Evolutionary conservation across 2,113 vertebrate genomes (phyloP).

Genomic region (Erpornis zantholeuca): DNA sequence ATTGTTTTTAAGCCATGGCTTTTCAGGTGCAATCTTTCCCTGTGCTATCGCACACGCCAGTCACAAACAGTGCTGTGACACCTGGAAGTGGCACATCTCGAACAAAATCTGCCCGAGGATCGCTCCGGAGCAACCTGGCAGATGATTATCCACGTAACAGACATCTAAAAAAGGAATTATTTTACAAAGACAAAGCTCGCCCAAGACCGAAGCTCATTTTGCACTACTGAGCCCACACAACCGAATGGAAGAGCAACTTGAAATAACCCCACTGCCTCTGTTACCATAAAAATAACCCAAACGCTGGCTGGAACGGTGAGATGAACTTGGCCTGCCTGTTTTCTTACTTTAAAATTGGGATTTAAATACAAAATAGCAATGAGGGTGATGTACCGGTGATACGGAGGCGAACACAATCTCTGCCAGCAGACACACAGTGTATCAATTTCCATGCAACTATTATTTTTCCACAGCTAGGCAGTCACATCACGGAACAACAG

Average conservation of each 20-base stretch:
- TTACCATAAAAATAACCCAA: background rate
- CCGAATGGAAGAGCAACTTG: background rate
- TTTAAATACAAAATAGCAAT: background rate
- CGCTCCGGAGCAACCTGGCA: background rate
- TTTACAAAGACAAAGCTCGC: background rate
- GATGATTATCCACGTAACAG: rapidly evolving
- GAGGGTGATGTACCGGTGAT: rapidly evolving
- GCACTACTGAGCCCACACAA: background rate
- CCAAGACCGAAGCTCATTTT: background rate
- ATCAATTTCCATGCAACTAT: background rate
- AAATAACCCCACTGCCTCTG: background rate
- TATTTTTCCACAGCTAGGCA: background rate
- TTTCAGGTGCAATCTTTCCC: background rate
- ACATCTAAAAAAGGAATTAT: background rate
- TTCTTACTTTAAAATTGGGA: background rate
- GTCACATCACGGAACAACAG: background rate
- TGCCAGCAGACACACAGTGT: background rate
- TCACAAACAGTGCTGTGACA: background rate
- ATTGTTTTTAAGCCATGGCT: background rate
- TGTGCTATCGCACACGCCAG: background rate
- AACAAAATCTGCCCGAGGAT: background rate
- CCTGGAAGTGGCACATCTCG: background rate
- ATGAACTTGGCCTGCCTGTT: background rate
- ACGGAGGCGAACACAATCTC: background rate
- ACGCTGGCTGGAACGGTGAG: background rate